Base-by-base conservation (phyloP, 2,888 invertebrate genomes). In the Hipparchia sbordonii region DNA sequence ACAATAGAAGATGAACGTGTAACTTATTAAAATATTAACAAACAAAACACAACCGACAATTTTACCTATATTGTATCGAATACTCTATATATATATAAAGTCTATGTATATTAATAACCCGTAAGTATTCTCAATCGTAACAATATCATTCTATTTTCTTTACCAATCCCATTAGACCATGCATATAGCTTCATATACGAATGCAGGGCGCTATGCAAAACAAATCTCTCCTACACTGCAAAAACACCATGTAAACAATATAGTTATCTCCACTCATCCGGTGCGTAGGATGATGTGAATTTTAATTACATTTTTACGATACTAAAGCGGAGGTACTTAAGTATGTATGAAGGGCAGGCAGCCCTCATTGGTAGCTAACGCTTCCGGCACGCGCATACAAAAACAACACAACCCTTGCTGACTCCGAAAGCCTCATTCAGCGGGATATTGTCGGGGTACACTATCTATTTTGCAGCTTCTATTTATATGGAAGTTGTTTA, bases 231-330 rank as follows among this genome's bases (percentile, higher is more conserved):
- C 23, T 59, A 52, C 69, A 52, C 8, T n/a, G 33, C 60, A 61
- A 61, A 60, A 69, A 69, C 60, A 61, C 51, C 52, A 39, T 69
- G 69, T 69, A 71, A 76, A 76, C 72, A 76, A 74, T 74, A 69
- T 76, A 72, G 76, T 76, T 74, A 76, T 76, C 76, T 74, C 74
- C 69, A 69, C 68, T 60, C 68, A 67, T 68, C 69, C 69, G 71
- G 74, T 74, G 63, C 72, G 69, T 72, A 67, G 71, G 87, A 88
- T 86, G 87, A 89, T 85, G 87, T 88, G 88, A 89, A 89, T 91
- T 92, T 92, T 92, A 91, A 92, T 91, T 91, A 90, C 89, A 90
- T 91, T 91, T 91, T 91, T 91, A 90, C 88, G 89, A 89, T 89
- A 89, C 87, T 86, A 86, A 87, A 90, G 87, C 87, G 84, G 79